These are phyloP conservation scores for Stichopus chloronotus DNA, from an alignment of 35 echinoderm and acorn worm genomes.

Conservation along the genomic window DNA sequence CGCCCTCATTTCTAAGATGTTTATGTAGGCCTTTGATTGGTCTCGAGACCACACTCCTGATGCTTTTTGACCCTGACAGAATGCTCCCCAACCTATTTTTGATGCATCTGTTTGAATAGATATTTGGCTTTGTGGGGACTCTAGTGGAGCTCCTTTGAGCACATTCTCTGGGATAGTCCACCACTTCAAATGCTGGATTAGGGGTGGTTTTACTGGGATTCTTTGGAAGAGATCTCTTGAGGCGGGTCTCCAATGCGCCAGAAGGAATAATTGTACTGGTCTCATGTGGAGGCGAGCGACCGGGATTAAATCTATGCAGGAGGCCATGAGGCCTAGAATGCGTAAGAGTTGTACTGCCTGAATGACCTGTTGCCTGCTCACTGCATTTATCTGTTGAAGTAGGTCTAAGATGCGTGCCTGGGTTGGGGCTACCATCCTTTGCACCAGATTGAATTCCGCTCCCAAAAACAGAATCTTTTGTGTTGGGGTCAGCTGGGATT, in stretches of 20 bases:
- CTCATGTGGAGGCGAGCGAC: background rate
- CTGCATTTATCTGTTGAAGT: background rate
- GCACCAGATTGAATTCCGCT: background rate
- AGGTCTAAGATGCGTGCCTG: slow-evolving; percentile 18
- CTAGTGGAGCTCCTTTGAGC: background rate
- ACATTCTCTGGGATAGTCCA: background rate
- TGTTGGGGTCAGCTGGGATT: background rate
- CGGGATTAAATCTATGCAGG: background rate
- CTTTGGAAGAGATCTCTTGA: slow-evolving; percentile 11
- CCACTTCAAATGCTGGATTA: background rate
- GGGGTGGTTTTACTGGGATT: background rate
- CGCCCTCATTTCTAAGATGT: too few species aligned
- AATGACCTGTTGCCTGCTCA: background rate
- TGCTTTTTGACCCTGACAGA: too few species aligned
- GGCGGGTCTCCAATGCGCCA: background rate
- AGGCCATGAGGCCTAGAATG: slow-evolving; percentile 20
- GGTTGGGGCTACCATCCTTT: background rate
- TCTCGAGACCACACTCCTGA: too few species aligned
- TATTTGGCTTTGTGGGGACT: background rate
- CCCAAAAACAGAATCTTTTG: slow-evolving; percentile 13
- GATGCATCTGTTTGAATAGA: background rate
- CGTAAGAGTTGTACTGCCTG: background rate
- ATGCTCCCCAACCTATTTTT: background rate
- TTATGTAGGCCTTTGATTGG: too few species aligned
- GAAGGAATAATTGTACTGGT: background rate